Evolutionary conservation across 2,888 invertebrate genomes (phyloP), one percentile per base, ranked within the genome.

Genomic region (Lepidocyrtinus sp.): DNA sequence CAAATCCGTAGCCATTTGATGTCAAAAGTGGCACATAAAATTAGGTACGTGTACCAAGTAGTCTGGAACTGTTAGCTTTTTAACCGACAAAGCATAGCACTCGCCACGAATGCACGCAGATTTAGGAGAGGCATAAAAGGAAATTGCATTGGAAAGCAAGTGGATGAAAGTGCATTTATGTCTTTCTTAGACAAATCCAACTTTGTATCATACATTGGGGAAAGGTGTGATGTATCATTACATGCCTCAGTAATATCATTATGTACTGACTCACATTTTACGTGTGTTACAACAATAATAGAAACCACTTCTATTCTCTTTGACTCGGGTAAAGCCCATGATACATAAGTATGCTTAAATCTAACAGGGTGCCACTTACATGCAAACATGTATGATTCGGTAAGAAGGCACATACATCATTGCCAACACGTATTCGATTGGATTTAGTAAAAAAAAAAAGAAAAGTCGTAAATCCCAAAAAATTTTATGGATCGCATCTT

Each of bases 391-490:
- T 50, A 12, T 17, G n/a, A 50, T 50, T 50, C 15, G n/a, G 17
- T 50, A 50, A 50, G 50, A 50, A 17, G 50, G 50, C 50, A 7
- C 50, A 50, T 50, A 50, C 15, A 50, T 50, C 50, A 50, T 50
- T 50, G 50, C 50, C 50, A 50, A 50, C 50, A 50, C 50, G 50
- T 50, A 50, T 17, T 15, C 50, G 50, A 50, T 50, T 50, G 50
- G 50, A 50, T 50, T 50, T 64, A 74, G 45, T 73, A 73, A 73
- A 63, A 62, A n/a, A n/a, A n/a, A n/a, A 63, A 76, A 27, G 59
- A 65, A 77, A 77, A 71, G 77, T 77, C 71, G 77, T 77, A 77
- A 77, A 77, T 77, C 77, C 77, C n/a, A n/a, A 65, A 27, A 45
- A 46, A 63, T 50, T 50, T 50, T 50, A 50, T 50, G 50, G 50